These are phyloP conservation scores for Melanocharis versteri DNA, from an alignment of 2,113 vertebrate species.

Conservation along the genomic window DNA sequence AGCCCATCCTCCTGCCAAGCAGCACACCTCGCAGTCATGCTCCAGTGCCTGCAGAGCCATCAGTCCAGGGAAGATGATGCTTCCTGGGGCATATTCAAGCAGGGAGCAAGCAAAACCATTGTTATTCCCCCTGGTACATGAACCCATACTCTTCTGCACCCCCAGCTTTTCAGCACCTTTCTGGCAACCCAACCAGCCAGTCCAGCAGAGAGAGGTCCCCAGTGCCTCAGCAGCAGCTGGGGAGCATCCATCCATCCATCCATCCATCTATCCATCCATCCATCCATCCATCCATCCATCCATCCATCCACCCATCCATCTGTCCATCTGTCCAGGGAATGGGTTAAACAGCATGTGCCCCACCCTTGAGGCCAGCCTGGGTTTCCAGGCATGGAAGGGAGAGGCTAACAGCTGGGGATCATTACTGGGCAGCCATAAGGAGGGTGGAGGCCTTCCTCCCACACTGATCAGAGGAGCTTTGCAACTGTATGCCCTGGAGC, in stretches of 20 bases:
- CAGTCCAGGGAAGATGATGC: neutral
- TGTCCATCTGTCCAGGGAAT: neutral
- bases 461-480: constrained; percentile 47
- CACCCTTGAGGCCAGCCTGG: neutral
- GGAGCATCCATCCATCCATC: neutral
- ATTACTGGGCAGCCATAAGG: constrained; percentile 42
- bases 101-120: rapidly evolving
- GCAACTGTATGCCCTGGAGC: constrained; percentile 42
- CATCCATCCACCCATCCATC: neutral
- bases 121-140: rapidly evolving
- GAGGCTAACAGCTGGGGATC: constrained; percentile 56
- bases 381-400: constrained; percentile 51
- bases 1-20: neutral
- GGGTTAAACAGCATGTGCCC: constrained; percentile 4
- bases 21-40: rapidly evolving
- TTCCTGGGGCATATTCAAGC: rapidly evolving
- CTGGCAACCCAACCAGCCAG: neutral
- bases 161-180: neutral
- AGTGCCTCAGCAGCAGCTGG: neutral
- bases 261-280: neutral
- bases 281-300: rapidly evolving
- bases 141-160: rapidly evolving
- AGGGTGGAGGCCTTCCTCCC: constrained; percentile 59
- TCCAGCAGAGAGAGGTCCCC: neutral
- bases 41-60: neutral